These are phyloP conservation scores for Megaustenia siamemsis DNA, from an alignment of 2,888 invertebrate species.

Conservation along the genomic window DNA sequence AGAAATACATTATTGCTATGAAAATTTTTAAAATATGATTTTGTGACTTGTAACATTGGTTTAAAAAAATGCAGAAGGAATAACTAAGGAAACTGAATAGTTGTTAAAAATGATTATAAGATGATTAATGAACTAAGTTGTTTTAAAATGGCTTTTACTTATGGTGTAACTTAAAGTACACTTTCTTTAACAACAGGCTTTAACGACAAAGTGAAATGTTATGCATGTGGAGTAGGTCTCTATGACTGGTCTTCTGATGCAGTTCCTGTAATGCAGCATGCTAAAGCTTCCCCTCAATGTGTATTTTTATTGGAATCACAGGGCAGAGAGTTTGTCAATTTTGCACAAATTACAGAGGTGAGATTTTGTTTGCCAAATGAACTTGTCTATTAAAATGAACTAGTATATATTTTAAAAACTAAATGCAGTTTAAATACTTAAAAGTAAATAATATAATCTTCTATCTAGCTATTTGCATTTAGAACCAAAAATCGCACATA, in stretches of 20 bases:
- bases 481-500: no score
- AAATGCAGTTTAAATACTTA: no score
- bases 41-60: no score
- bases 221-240: conserved; percentile 54
- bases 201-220: conserved; percentile 56
- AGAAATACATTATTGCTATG: no score
- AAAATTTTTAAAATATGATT: no score
- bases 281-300: conserved; percentile 52
- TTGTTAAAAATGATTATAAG: no score
- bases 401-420: no score
- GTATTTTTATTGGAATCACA: conserved; percentile 46
- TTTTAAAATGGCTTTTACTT: neutral
- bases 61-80: no score
- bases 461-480: no score
- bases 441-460: no score
- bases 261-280: conserved; percentile 54
- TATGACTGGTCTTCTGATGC: conserved; percentile 53
- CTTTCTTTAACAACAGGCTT: conserved; percentile 36
- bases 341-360: conserved; percentile 45
- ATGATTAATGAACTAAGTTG: neutral
- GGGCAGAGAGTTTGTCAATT: conserved; percentile 50
- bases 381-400: neutral
- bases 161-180: neutral
- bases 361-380: neutral
- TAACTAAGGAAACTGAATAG: no score